Evolutionary conservation across 2,113 vertebrate species (phyloP).

Genomic region (Irena cyanogastra): DNA sequence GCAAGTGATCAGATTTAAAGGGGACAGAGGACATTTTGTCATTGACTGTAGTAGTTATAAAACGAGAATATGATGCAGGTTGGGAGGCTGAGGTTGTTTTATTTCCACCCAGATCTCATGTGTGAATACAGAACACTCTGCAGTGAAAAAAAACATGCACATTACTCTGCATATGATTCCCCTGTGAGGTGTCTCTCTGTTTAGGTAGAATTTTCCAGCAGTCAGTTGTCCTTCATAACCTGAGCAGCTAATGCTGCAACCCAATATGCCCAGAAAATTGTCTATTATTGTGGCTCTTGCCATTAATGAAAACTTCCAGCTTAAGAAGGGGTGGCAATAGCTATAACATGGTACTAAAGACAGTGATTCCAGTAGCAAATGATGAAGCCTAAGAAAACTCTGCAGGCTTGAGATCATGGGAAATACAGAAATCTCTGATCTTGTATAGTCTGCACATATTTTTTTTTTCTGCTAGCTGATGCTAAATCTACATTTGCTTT

Average conservation of each 20-base stretch:
- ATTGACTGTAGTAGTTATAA: background rate
- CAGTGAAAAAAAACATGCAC: background rate
- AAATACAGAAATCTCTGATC: background rate
- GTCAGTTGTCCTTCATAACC: background rate
- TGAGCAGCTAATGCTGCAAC: background rate
- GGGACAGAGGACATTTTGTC: background rate
- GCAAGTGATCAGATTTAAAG: background rate
- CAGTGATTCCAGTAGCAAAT: background rate
- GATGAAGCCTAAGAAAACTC: background rate
- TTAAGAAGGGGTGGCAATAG: background rate
- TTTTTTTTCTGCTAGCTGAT: background rate
- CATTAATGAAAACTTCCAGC: background rate
- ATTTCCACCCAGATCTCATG: background rate
- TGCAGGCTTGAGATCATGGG: background rate
- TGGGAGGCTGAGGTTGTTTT: background rate
- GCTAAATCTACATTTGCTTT: background rate
- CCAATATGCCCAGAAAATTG: background rate
- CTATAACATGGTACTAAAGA: background rate
- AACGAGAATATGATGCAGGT: background rate
- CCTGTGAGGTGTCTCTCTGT: background rate
- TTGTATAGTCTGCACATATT: background rate
- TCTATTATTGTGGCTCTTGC: background rate
- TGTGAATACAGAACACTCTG: background rate
- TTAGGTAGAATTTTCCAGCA: background rate
- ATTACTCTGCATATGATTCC: background rate